Base-by-base conservation (phyloP, 2,797 vertebrate genomes). In the Sebastes steindachneri region DNA sequence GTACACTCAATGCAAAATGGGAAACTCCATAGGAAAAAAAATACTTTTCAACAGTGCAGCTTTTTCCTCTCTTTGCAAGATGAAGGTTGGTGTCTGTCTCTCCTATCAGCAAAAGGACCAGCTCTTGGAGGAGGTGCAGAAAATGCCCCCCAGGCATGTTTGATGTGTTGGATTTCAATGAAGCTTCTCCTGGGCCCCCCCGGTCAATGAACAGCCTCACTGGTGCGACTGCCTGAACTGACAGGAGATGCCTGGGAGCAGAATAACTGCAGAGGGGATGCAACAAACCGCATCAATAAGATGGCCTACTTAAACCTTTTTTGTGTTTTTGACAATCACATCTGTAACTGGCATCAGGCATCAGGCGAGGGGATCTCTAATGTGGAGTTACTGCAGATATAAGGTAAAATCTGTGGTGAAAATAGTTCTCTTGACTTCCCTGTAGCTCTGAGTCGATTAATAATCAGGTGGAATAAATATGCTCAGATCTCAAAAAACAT, bases 91-190 rank as follows among this genome's bases (percentile, higher is more conserved):
- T 37, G 26, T 63, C 15, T 81, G 26, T 65, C 19, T 81, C 75
- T 83, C 51, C 79, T 77, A 69, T 83, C 69, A 77, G 85, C 62
- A 88, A 69, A 79, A 81, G 41, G 28, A 83, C 54, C 19, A 26
- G 63, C 80, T 88, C 63, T 73, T 59, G 25, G 80, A 84, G 68
- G 76, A 81, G 71, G 79, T 69, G 68, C 80, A 83, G 74, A 84
- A 48, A 77, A 91, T 87, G 85, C 83, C 89, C 87, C 65, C 59
- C 60, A 77, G 87, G 81, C 83, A 88, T 75, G 77, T 89, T 88
- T 86, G 88, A 90, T 91, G 87, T 77, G 63, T 54, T 89, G 82
- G 86, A 88, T 92, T 86, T 90, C 84, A 90, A 90, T 85, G 77
- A 80, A 75, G 78, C 60, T 85, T 82, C 87, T 92, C 82, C 64